Conservation (phyloP, 2,797 vertebrate genomes). For the Rhabdomys pumilio region DNA sequence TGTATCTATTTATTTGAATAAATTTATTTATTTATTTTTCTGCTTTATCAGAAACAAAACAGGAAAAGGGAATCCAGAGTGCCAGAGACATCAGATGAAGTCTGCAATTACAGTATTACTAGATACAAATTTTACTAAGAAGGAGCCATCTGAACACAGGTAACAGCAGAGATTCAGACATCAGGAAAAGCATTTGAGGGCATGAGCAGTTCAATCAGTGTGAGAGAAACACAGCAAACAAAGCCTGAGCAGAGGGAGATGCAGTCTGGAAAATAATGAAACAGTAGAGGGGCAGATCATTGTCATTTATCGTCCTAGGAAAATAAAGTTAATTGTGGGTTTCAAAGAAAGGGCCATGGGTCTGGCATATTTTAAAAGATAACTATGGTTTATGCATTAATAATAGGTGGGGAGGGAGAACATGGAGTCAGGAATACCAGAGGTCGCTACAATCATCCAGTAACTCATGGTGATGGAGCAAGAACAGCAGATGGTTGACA, state of each 20-base stretch:
- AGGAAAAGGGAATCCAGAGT: background rate
- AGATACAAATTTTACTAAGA: background rate
- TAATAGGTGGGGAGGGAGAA: background rate
- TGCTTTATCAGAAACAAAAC: conserved; percentile 14
- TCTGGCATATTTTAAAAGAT: background rate
- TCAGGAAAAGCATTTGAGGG: background rate
- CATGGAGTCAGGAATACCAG: background rate
- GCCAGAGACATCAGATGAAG: background rate
- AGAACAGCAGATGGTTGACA: background rate
- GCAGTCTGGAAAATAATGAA: background rate
- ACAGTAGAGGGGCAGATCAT: background rate
- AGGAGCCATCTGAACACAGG: background rate
- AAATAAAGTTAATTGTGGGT: background rate
- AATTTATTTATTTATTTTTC: background rate
- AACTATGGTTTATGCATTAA: background rate
- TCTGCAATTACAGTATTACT: background rate
- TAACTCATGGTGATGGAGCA: background rate
- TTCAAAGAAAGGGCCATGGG: background rate
- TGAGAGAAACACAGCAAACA: background rate
- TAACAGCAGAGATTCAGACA: background rate
- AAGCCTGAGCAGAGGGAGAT: background rate
- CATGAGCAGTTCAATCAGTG: background rate
- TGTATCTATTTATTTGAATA: background rate
- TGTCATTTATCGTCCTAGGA: background rate
- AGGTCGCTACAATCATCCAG: background rate